Evolutionary conservation across 2,113 vertebrate species (phyloP), one percentile per base, ranked within the genome.

Genomic region (Nycticryphes semicollaris): DNA sequence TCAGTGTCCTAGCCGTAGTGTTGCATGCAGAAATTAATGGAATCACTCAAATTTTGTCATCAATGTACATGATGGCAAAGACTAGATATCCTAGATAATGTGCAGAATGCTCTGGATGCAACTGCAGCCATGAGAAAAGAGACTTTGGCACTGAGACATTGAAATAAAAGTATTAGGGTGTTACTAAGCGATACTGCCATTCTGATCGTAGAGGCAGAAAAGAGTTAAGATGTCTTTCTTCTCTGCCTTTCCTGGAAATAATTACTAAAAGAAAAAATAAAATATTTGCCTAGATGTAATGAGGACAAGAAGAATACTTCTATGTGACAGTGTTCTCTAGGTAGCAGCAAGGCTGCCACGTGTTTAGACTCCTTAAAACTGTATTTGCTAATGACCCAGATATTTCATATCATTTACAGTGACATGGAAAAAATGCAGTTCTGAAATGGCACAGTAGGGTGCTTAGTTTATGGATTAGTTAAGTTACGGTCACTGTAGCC

Each of bases 241-340:
- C 63, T 67, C 39, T 78, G 60, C 25, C 89, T 75, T 91, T 91
- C 51, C 83, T 94, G 53, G 47, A 95, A 81, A 68, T 70, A 95
- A 67, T 77, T 84, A 27, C 30, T 30, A 35, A 51, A 80, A 54
- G 50, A 39, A 64, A 37, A 94, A 80, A 22, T 39, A 67, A 82
- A 74, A 54, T 63, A 43, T 8, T 92, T 90, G 51, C 51, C 39
- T 64, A 47, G 64, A 35, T 35, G 13, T 56, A 63, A 60, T 3
- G 18, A 57, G 64, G 30, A 77, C 10, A 17, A 43, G 75, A 68
- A 63, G 64, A 92, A 17, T 33, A 53, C 12, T 84, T 14, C 51
- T 56, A 2, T 0, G 12, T 60, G 60, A 33, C 14, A 28, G 27
- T 15, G 27, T 84, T 88, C 75, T 74, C 64, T 78, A 50, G 53